Percentiles rank a stretch among this genome's conserved stretches.
phyloP scores from a whole-genome alignment of 2,888 invertebrate genomes.

The Hemistola chrysoprasaria region DNA sequence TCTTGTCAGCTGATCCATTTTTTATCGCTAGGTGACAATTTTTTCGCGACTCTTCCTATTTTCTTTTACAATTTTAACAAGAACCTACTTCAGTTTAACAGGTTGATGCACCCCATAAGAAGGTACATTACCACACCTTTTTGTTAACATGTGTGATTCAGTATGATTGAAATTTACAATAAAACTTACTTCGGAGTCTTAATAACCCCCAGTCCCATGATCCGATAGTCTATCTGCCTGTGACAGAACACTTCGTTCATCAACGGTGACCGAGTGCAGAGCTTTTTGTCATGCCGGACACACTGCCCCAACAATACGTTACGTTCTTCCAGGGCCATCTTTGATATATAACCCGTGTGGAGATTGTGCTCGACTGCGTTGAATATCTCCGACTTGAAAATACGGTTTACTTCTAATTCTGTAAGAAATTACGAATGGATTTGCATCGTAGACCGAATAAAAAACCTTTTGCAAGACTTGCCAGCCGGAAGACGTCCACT shows the following conservation, averaged over 20 bases:
- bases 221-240: slow-evolving; percentile 80
- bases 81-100: no score
- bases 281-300: slow-evolving; percentile 76
- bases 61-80: no score
- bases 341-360: slow-evolving; percentile 56
- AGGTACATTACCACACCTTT: no score
- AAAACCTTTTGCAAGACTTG: no score
- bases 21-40: no score
- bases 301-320: slow-evolving; percentile 78
- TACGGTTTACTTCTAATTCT: slow-evolving; percentile 84
- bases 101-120: no score
- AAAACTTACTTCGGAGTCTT: slow-evolving; percentile 53
- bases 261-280: slow-evolving; percentile 81
- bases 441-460: no score
- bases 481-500: no score
- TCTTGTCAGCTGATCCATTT: no score
- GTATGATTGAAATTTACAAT: not conserved
- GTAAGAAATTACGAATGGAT: slow-evolving; percentile 21
- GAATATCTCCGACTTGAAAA: slow-evolving; percentile 83
- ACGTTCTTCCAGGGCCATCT: slow-evolving; percentile 74
- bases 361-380: slow-evolving; percentile 78
- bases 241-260: slow-evolving; percentile 82
- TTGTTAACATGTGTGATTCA: no score
- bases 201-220: slow-evolving; percentile 79
- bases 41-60: no score